A percentile compares a stretch with the other conserved stretches of the same genome.
phyloP scores from a whole-genome alignment of 2,113 vertebrate species.

The Crotalus tigris region DNA sequence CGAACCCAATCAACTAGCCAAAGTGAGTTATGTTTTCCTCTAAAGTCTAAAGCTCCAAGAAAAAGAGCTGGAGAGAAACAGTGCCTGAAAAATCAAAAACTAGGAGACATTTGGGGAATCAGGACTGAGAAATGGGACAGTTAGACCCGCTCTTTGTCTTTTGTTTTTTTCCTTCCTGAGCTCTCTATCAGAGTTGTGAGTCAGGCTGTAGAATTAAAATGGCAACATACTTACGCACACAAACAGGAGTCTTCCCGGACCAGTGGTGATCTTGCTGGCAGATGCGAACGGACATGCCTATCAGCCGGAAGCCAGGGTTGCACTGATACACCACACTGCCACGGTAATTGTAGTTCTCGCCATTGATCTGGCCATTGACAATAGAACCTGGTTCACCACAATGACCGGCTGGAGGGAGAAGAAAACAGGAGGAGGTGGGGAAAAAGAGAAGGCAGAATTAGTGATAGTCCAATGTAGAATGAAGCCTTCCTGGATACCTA shows the following conservation, averaged over 20 bases:
- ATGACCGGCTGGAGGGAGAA: conserved; percentile 78
- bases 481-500: background rate
- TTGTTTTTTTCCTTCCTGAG: accelerated
- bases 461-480: background rate
- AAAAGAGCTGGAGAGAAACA: background rate
- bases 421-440: background rate
- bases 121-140: background rate
- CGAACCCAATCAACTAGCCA: background rate
- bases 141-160: background rate
- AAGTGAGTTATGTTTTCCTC: background rate
- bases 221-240: conserved; percentile 88
- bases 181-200: accelerated
- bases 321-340: conserved; percentile 98
- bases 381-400: conserved; percentile 91
- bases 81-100: background rate
- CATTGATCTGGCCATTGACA: conserved; percentile 92
- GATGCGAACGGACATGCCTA: conserved; percentile 94
- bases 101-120: background rate
- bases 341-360: conserved; percentile 94
- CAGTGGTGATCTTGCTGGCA: conserved; percentile 97
- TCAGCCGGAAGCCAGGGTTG: conserved; percentile 90
- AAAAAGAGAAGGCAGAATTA: background rate
- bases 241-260: conserved; percentile 93
- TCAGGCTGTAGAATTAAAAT: conserved; percentile 15
- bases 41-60: background rate